phyloP scores from a whole-genome alignment of 2,888 invertebrate genomes.

The Catocala sponsa region DNA sequence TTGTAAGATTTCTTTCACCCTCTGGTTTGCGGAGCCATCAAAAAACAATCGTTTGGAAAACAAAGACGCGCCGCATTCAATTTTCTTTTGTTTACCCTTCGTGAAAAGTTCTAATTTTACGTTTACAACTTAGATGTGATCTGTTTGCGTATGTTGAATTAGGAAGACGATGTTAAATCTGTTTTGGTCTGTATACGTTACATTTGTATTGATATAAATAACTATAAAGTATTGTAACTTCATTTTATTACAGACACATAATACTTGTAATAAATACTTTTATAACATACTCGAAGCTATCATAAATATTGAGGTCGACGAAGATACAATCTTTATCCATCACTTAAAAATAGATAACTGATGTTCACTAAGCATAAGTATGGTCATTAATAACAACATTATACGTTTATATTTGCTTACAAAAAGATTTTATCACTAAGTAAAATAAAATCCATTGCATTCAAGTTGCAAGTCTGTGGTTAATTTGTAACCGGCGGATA shows the following conservation, averaged over 20 bases:
- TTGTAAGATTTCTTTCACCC: constrained; percentile 15
- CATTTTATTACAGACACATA: background rate
- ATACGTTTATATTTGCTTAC: no score
- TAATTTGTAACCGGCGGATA: no score
- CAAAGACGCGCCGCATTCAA: constrained; percentile 17
- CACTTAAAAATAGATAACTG: constrained; percentile 28
- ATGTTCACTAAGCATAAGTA: background rate
- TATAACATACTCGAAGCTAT: constrained; percentile 22
- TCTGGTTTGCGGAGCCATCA: constrained; percentile 20
- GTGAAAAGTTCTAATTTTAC: constrained; percentile 23
- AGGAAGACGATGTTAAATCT: background rate
- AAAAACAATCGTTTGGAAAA: constrained; percentile 24
- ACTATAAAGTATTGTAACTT: no score
- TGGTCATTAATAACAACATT: no score
- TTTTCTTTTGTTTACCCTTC: constrained; percentile 31
- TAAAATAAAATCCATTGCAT: no score
- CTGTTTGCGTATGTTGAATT: constrained; percentile 5
- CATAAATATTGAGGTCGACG: constrained; percentile 35
- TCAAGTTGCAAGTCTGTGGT: no score
- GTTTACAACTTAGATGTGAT: constrained; percentile 22
- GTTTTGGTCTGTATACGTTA: background rate
- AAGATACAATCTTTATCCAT: constrained; percentile 20
- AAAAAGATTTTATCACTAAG: no score
- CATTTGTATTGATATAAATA: background rate
- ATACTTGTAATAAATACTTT: background rate